Percentiles rank a stretch among this genome's conserved stretches.
Evolutionary conservation across 2,797 vertebrate genomes (phyloP).

Genomic region (Pangasius sanitwongsei): DNA sequence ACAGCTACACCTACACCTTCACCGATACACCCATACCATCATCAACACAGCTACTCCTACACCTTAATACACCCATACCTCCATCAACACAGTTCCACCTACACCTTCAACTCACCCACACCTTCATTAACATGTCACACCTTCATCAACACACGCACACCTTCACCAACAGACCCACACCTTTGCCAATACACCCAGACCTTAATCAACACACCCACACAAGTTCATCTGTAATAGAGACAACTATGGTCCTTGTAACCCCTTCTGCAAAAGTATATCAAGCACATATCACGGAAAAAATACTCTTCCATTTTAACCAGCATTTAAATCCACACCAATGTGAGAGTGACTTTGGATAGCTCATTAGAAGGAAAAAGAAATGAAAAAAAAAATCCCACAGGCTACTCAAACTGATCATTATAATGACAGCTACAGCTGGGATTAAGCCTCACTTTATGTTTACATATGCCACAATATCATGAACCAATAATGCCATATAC

Average conservation of each 20-base stretch:
- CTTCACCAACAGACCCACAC: neutral
- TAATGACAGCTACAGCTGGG: neutral
- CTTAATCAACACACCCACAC: neutral
- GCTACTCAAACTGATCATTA: neutral
- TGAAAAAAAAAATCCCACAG: neutral
- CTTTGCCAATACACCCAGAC: neutral
- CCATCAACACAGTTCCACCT: neutral
- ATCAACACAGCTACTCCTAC: neutral
- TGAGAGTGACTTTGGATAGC: neutral
- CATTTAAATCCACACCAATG: neutral
- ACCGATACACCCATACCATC: neutral
- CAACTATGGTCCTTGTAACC: neutral
- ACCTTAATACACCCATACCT: neutral
- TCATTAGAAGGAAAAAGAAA: neutral
- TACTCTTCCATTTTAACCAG: neutral
- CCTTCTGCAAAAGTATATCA: neutral
- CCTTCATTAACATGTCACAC: neutral
- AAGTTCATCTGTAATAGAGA: neutral
- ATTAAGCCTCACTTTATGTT: neutral
- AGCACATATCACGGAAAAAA: neutral
- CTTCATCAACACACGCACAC: neutral
- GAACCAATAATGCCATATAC: neutral
- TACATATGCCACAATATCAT: neutral
- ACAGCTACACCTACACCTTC: neutral
- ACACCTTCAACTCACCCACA: neutral